A percentile compares a stretch with the other conserved stretches of the same genome.
These are phyloP conservation scores for Chaetophractus vellerosus DNA, from an alignment of 2,797 vertebrate species.

Conservation along the genomic window DNA sequence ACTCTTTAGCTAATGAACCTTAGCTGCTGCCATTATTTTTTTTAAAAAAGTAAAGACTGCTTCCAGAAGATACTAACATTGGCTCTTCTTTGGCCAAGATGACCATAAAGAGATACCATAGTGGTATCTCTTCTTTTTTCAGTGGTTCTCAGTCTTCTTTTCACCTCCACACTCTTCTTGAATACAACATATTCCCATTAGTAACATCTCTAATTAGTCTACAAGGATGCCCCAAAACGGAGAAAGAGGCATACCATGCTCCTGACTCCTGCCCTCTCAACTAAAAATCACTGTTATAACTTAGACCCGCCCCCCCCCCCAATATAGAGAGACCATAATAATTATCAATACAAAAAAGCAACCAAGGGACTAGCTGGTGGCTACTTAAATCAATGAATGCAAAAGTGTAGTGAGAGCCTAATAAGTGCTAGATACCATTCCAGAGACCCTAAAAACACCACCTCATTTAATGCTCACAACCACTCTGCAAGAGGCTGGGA, in stretches of 20 bases:
- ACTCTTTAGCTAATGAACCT: conserved; percentile 28
- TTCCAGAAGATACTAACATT: neutral
- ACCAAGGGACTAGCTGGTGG: neutral
- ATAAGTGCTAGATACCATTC: neutral
- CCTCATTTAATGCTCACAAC: neutral
- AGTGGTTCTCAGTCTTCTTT: neutral
- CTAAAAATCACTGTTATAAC: conserved; percentile 24
- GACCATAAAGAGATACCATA: neutral
- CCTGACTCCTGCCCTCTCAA: neutral
- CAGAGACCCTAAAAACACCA: neutral
- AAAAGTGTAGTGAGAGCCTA: neutral
- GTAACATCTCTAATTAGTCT: neutral
- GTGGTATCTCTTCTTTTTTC: neutral
- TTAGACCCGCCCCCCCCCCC: neutral
- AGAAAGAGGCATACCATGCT: conserved; percentile 1
- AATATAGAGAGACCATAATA: neutral
- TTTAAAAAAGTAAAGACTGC: neutral
- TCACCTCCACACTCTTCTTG: neutral
- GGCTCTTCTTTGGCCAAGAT: neutral
- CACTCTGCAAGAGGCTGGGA: neutral
- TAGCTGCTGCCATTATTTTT: neutral
- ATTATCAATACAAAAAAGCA: conserved; percentile 8
- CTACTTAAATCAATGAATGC: conserved; percentile 21
- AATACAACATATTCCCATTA: neutral
- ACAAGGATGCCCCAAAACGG: neutral